phyloP scores from a whole-genome alignment of 2,888 invertebrate genomes.

The Harmothoe impar region DNA sequence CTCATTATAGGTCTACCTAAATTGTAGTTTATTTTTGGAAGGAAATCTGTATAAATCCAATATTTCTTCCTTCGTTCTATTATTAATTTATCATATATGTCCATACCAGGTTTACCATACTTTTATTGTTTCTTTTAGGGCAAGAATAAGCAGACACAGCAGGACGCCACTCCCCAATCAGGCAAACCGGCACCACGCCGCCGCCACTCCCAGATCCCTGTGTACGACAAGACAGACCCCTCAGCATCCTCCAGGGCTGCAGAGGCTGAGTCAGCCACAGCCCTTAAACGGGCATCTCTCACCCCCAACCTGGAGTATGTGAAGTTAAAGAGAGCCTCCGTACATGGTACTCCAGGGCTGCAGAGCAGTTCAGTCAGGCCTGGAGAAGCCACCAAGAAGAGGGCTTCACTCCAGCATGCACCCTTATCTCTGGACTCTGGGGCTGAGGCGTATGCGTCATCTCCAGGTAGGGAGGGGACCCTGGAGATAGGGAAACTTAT shows the following conservation, averaged over 20 bases:
- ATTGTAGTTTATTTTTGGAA: too few relatives aligned
- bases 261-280: not conserved
- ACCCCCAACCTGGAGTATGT: slow-evolving; percentile 52
- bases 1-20: too few relatives aligned
- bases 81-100: too few relatives aligned
- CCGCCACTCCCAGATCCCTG: slow-evolving; percentile 15
- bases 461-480: not conserved
- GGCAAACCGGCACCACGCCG: not conserved
- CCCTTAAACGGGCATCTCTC: not conserved
- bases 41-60: too few relatives aligned
- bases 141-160: not conserved
- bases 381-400: not conserved
- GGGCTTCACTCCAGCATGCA: not conserved
- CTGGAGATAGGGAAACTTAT: slow-evolving; percentile 8
- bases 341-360: not conserved
- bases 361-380: too few relatives aligned
- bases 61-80: too few relatives aligned
- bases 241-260: not conserved
- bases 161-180: not conserved
- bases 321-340: not conserved
- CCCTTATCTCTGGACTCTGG: not conserved
- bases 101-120: not conserved
- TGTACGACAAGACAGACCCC: not conserved
- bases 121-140: not conserved
- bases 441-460: not conserved